These are phyloP conservation scores for Litocranius walleri DNA, from an alignment of 2,113 vertebrate genomes.

Conservation along the genomic window DNA sequence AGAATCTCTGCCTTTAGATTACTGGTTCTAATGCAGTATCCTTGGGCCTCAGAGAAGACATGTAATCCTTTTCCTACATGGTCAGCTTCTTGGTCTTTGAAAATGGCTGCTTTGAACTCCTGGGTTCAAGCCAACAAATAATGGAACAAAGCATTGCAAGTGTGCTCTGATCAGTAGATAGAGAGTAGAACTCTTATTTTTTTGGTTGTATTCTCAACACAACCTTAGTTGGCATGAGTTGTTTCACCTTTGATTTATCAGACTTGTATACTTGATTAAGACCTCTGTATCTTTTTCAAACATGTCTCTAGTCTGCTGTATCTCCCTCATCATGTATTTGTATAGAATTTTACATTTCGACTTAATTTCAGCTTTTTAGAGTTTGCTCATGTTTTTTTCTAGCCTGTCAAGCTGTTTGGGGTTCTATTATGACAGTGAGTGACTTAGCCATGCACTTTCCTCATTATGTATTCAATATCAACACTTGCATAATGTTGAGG, in stretches of 20 bases:
- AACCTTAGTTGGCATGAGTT: background rate
- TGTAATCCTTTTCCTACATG: background rate
- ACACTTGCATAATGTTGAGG: background rate
- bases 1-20: background rate
- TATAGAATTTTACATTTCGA: background rate
- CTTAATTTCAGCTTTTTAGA: background rate
- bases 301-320: background rate
- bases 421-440: background rate
- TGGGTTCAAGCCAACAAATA: background rate
- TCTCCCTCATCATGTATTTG: background rate
- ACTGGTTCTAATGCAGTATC: background rate
- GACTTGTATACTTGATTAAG: background rate
- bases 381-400: background rate
- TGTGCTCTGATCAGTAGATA: background rate
- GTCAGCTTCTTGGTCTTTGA: background rate
- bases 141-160: background rate
- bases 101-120: background rate
- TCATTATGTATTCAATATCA: background rate
- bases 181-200: background rate
- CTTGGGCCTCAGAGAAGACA: background rate
- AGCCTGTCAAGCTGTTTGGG: background rate
- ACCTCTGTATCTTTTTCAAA: background rate
- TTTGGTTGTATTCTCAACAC: background rate
- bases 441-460: background rate
- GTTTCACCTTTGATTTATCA: background rate